phyloP scores from a whole-genome alignment of 2,888 invertebrate species.

The Willowsia nigromaculata region DNA sequence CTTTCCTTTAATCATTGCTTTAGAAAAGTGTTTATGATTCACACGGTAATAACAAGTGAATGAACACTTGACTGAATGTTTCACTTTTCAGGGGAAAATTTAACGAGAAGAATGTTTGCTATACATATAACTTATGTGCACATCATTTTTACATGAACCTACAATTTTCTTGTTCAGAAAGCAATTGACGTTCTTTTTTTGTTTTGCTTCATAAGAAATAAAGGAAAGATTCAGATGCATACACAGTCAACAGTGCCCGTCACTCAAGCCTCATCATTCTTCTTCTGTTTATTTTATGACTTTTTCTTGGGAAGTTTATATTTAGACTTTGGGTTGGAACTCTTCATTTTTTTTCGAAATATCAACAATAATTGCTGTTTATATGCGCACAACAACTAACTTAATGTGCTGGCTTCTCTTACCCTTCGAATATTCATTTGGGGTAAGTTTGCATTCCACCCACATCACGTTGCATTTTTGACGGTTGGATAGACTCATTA shows the following conservation, averaged over 20 bases:
- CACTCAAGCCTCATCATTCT: neutral
- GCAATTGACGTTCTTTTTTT: no score
- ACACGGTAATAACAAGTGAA: neutral
- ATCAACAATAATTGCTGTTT: neutral
- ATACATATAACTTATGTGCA: no score
- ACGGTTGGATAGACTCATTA: slow-evolving; percentile 27
- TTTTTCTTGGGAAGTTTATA: slow-evolving; percentile 63
- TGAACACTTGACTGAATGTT: neutral
- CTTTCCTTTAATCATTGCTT: neutral
- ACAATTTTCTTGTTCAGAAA: no score
- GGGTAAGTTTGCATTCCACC: neutral
- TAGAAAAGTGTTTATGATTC: slow-evolving; percentile 39
- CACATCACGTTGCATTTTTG: slow-evolving; percentile 10
- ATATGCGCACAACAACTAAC: neutral
- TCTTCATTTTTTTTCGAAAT: slow-evolving; percentile 33
- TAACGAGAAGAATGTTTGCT: neutral
- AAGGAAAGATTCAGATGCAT: neutral
- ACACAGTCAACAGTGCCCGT: neutral
- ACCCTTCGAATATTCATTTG: no score
- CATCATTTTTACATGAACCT: no score
- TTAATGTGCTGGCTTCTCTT: neutral
- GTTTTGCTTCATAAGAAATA: no score
- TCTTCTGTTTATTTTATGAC: slow-evolving; percentile 34
- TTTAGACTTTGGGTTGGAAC: slow-evolving; percentile 55
- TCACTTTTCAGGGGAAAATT: neutral